Conservation (phyloP, 2,113 vertebrate genomes). For the Prinia subflava region DNA sequence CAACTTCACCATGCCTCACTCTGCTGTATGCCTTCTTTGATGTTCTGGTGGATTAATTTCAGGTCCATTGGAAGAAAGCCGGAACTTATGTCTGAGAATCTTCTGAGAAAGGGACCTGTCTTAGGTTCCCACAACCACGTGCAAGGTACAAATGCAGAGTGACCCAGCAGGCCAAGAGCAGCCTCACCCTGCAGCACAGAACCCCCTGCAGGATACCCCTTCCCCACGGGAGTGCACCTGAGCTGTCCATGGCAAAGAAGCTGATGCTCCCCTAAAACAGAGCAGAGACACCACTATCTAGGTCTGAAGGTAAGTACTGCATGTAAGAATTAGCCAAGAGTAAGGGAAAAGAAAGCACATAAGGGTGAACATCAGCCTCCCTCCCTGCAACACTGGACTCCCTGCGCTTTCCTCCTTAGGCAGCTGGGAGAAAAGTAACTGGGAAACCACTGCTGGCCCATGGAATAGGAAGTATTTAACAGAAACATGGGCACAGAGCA, state of each 20-base stretch:
- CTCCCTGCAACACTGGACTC: not conserved
- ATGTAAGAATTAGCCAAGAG: not conserved
- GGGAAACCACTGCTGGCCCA: not conserved
- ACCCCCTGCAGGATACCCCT: not conserved
- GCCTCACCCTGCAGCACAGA: not conserved
- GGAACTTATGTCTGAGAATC: not conserved
- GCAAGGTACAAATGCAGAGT: not conserved
- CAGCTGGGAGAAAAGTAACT: not conserved
- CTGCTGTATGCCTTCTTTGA: not conserved
- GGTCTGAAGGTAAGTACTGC: not conserved
- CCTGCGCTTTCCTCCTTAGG: not conserved
- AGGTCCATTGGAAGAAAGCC: not conserved
- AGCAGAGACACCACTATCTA: not conserved
- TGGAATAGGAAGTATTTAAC: not conserved
- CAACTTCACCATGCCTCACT: not conserved
- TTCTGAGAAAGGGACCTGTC: not conserved
- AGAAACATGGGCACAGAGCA: not conserved
- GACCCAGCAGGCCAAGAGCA: not conserved
- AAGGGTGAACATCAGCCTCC: not conserved
- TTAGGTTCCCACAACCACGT: not conserved
- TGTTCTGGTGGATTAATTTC: not conserved
- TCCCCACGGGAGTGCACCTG: not conserved
- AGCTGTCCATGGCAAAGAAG: not conserved
- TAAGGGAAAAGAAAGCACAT: not conserved
- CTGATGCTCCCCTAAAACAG: not conserved